Evolutionary conservation across 92 coral and sea anemone genomes (phyloP).

Genomic region (Meandrina meandrites): DNA sequence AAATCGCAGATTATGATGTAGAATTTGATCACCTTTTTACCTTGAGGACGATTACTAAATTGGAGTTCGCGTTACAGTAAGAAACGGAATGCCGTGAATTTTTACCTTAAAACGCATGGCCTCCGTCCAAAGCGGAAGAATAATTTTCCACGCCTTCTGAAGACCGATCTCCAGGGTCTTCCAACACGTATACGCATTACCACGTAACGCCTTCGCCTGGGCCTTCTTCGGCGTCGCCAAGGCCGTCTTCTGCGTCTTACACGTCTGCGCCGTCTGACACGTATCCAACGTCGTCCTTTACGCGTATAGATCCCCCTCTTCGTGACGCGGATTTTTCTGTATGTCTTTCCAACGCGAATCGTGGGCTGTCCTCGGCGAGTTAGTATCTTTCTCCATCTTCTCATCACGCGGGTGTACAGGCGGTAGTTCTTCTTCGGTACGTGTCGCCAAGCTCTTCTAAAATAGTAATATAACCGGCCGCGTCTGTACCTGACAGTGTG

Average conservation of each 20-base stretch:
- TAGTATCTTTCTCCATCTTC: slow-evolving; percentile 12
- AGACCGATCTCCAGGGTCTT: slow-evolving; percentile 22
- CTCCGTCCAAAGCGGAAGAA: slow-evolving; percentile 28
- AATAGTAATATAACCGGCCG: slow-evolving; percentile 23
- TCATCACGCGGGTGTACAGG: background rate
- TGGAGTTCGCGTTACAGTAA: too few relatives aligned
- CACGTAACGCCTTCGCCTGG: slow-evolving; percentile 15
- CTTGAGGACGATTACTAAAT: too few relatives aligned
- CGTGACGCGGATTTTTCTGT: background rate
- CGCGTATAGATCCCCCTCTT: background rate
- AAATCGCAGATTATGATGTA: too few relatives aligned
- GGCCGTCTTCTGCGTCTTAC: background rate
- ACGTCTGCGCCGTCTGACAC: slow-evolving; percentile 5
- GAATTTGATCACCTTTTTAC: too few relatives aligned
- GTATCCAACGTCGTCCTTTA: background rate
- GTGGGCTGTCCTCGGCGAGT: background rate
- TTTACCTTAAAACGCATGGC: slow-evolving; percentile 9
- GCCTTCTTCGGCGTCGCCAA: slow-evolving; percentile 25
- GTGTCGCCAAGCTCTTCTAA: slow-evolving; percentile 35
- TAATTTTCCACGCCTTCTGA: slow-evolving; percentile 14
- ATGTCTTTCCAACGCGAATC: background rate
- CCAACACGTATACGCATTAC: slow-evolving; percentile 26
- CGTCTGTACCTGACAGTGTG: slow-evolving; percentile 3
- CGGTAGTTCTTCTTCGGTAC: slow-evolving; percentile 11
- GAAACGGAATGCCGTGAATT: background rate